A percentile compares a stretch with the other conserved stretches of the same genome.
phyloP scores from a whole-genome alignment of 2,888 invertebrate species.

The Pammene aurita region DNA sequence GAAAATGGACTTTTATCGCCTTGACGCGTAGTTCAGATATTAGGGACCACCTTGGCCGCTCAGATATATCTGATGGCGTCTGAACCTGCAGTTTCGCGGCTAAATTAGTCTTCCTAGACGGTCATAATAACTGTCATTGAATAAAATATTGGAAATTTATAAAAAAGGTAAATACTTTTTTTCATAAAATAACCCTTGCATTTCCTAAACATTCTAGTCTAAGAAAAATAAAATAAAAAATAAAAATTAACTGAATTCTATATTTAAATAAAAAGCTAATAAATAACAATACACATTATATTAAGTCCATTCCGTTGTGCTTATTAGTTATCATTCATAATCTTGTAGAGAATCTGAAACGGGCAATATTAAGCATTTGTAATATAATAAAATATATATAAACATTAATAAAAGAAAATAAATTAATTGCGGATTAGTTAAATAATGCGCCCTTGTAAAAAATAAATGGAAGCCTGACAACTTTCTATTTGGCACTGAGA shows the following conservation, averaged over 20 bases:
- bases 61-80: no score
- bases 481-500: no score
- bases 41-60: no score
- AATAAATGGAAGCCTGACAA: neutral
- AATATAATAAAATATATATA: constrained; percentile 43
- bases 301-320: constrained; percentile 40
- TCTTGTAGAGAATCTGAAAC: constrained; percentile 59
- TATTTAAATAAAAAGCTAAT: constrained; percentile 39
- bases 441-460: neutral
- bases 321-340: constrained; percentile 54
- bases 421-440: constrained; percentile 7
- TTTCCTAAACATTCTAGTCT: constrained; percentile 3
- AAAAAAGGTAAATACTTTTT: no score
- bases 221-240: constrained; percentile 44
- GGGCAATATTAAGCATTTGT: constrained; percentile 42
- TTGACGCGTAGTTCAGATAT: no score
- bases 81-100: no score
- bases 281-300: constrained; percentile 40
- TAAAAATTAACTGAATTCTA: constrained; percentile 42
- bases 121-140: no score
- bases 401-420: neutral
- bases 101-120: no score
- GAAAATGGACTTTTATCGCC: no score
- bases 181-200: neutral
- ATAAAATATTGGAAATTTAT: no score